These are phyloP conservation scores for Alsophila aescularia DNA, from an alignment of 2,888 invertebrate species.

Conservation along the genomic window DNA sequence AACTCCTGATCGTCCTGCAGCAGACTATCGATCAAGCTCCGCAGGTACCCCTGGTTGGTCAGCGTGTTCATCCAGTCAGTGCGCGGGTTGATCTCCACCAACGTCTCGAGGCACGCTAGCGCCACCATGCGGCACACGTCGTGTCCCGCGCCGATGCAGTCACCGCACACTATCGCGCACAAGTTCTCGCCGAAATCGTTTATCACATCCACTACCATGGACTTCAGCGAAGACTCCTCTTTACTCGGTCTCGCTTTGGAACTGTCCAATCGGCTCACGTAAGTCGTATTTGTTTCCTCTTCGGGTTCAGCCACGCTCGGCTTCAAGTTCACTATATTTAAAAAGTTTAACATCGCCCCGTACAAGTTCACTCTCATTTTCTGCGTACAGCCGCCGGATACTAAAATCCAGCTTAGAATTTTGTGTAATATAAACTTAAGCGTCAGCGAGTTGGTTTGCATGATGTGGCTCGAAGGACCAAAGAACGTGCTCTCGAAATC, in stretches of 20 bases:
- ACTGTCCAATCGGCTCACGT: constrained; percentile 87
- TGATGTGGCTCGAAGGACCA: constrained; percentile 72
- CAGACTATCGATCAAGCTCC: constrained; percentile 92
- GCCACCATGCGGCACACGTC: constrained; percentile 96
- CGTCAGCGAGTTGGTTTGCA: constrained; percentile 87
- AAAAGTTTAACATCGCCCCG: constrained; percentile 91
- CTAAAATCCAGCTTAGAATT: constrained; percentile 92
- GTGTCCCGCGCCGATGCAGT: constrained; percentile 92
- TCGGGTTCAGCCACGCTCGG: constrained; percentile 67
- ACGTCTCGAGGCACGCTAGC: constrained; percentile 90
- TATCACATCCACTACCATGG: constrained; percentile 80
- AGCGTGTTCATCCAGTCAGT: constrained; percentile 81
- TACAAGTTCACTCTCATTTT: constrained; percentile 94
- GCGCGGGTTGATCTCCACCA: constrained; percentile 90
- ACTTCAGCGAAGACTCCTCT: constrained; percentile 69
- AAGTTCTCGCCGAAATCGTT: constrained; percentile 91
- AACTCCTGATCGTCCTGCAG: constrained; percentile 89
- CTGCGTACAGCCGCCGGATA: constrained; percentile 91
- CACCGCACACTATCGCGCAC: constrained; percentile 91
- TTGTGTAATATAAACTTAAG: constrained; percentile 90
- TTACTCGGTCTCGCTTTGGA: constrained; percentile 63
- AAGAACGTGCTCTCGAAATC: constrained; percentile 77
- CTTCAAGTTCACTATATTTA: constrained; percentile 89
- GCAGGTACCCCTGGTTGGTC: constrained; percentile 87
- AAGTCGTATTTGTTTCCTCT: constrained; percentile 75